Evolutionary conservation across 2,797 vertebrate genomes (phyloP), one percentile per base, ranked within the genome.

Genomic region (Danio jaintianensis): DNA sequence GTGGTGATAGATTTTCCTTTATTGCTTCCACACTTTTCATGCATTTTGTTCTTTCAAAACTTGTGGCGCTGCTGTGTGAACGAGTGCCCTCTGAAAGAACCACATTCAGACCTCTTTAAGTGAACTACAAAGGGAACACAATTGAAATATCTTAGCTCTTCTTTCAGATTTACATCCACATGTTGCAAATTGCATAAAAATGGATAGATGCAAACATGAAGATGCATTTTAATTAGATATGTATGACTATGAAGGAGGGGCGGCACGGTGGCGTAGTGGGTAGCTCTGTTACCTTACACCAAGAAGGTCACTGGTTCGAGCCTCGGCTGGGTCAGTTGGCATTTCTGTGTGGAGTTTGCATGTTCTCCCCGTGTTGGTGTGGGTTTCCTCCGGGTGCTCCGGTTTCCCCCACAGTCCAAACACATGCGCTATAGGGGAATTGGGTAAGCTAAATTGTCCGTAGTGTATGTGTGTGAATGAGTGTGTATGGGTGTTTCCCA

Each of bases 41-140:
- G 75, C 72, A 70, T 84, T 81, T 68, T 47, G 55, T 69, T 78
- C 73, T 74, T 84, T 78, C 58, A 78, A 52, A 40, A 69, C 59
- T 62, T 45, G 5, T 52, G 77, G 42, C 43, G 67, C 67, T 36
- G 40, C n/a, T n/a, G 63, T 29, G 1, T 42, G 55, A 67, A 64
- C 11, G n/a, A 80, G 38, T 1, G 52, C 70, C 43, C 68, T 52
- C 15, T 71, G 11, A 72, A 55, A 38, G 3, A 8, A 20, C 9
- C 18, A 61, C 40, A 77, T 40, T 48, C 48, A 53, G 29, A 63
- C n/a, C 58, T 62, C 45, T 47, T 29, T 69, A 53, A 70, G 36
- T n/a, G 16, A 53, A 52, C 36, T 7, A 9, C 52, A 71, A 18
- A 42, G 11, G 42, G 36, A 40, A 52, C 10, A 53, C 36, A 10